These are phyloP conservation scores for Baccha elongata DNA, from an alignment of 2,888 invertebrate genomes.

Conservation along the genomic window DNA sequence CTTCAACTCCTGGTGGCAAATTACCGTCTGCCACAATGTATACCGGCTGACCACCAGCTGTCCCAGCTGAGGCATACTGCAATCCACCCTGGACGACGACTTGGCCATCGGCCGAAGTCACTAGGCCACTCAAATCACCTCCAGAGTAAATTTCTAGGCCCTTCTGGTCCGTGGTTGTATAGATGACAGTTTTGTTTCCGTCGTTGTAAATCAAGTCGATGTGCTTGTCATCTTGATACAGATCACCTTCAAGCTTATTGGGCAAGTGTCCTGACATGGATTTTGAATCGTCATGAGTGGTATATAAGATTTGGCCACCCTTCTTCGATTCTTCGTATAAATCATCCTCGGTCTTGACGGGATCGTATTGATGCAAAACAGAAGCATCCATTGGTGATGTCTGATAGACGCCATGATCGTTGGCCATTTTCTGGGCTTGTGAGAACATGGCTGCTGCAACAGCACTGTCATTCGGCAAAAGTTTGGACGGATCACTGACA, in stretches of 20 bases:
- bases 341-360: constrained; percentile 81
- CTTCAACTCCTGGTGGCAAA: constrained; percentile 80
- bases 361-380: constrained; percentile 81
- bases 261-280: constrained; percentile 79
- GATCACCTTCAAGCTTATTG: constrained; percentile 79
- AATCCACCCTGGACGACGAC: constrained; percentile 82
- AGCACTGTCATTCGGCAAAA: constrained; percentile 81
- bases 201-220: constrained; percentile 93
- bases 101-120: constrained; percentile 81
- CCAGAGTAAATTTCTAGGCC: constrained; percentile 87
- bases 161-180: constrained; percentile 90
- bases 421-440: constrained; percentile 81
- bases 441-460: constrained; percentile 81
- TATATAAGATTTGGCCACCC: constrained; percentile 82
- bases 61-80: constrained; percentile 80
- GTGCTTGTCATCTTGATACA: constrained; percentile 84
- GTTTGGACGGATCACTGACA: constrained; percentile 82
- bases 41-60: constrained; percentile 81
- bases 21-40: constrained; percentile 81
- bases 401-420: constrained; percentile 80
- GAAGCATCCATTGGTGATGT: constrained; percentile 81
- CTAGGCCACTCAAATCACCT: constrained; percentile 81
- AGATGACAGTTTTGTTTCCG: constrained; percentile 92
- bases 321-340: constrained; percentile 81
- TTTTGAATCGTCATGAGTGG: constrained; percentile 82